Evolutionary conservation across 2,113 vertebrate genomes (phyloP).

Genomic region (Pseudorasbora parva): DNA sequence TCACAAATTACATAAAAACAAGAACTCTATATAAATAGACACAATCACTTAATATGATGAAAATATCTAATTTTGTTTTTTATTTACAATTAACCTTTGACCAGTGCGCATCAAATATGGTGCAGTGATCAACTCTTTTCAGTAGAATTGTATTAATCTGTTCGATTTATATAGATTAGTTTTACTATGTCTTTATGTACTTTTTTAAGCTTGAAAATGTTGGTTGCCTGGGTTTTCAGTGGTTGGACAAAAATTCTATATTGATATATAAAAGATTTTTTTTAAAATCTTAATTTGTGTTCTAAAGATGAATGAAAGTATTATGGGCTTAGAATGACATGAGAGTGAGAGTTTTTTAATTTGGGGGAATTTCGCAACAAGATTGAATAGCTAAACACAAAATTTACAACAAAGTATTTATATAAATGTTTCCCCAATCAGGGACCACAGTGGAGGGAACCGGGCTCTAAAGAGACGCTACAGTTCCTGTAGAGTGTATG

Average conservation of each 20-base stretch:
- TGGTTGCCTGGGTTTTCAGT: not conserved
- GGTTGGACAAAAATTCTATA: not conserved
- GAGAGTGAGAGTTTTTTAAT: not conserved
- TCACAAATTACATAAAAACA: not conserved
- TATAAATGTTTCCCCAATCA: constrained; percentile 58
- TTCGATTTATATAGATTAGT: not conserved
- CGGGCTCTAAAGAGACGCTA: constrained; percentile 79
- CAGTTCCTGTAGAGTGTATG: constrained; percentile 87
- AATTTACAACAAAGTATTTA: not conserved
- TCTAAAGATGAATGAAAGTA: not conserved
- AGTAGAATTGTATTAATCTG: not conserved
- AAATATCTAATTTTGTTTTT: not conserved
- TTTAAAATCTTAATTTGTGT: not conserved
- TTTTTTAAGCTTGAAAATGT: not conserved
- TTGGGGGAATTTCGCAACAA: not conserved
- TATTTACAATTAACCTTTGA: not conserved
- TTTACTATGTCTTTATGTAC: not conserved
- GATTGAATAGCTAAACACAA: not conserved
- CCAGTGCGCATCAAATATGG: not conserved
- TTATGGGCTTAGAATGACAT: not conserved
- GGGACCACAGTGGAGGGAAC: constrained; percentile 98
- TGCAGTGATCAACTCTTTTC: not conserved
- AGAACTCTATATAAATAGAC: not conserved
- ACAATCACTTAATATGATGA: too few species aligned
- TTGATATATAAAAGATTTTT: not conserved